phyloP scores from a whole-genome alignment of 1,140 invertebrate species.

The Venturia canescens region DNA sequence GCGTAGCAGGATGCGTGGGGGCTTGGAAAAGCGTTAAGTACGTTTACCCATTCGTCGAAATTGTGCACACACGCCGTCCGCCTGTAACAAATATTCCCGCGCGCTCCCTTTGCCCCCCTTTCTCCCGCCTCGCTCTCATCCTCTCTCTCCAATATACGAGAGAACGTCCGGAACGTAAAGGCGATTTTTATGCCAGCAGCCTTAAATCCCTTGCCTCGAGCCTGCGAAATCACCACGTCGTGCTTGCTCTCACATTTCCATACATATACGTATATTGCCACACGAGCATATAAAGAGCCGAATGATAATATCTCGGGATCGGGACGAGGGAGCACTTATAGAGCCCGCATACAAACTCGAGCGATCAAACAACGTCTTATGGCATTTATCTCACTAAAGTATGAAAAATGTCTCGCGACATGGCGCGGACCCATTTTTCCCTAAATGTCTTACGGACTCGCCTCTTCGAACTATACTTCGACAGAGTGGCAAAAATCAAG shows the following conservation, averaged over 20 bases:
- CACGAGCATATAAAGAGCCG: neutral
- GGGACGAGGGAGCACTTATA: neutral
- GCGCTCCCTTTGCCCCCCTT: neutral
- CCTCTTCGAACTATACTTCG: no score
- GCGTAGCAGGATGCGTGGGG: neutral
- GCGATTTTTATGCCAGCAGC: constrained; percentile 31
- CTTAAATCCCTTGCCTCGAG: constrained; percentile 25
- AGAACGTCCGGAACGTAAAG: constrained; percentile 33
- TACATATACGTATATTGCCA: neutral
- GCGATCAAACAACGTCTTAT: neutral
- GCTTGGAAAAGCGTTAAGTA: constrained; percentile 31
- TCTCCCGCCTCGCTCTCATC: neutral
- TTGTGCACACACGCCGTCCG: constrained; percentile 9
- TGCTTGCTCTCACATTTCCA: neutral
- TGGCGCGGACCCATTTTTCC: no score
- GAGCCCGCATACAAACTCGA: neutral
- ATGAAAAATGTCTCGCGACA: no score
- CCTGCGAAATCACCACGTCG: constrained; percentile 16
- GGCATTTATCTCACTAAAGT: neutral
- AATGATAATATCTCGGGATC: neutral
- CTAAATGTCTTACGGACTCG: no score
- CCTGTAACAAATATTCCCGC: constrained; percentile 33
- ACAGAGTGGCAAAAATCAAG: neutral
- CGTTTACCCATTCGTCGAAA: constrained; percentile 32
- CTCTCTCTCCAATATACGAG: constrained; percentile 24